phyloP scores from a whole-genome alignment of 2,113 vertebrate genomes.

The Phrynocephalus versicolor region DNA sequence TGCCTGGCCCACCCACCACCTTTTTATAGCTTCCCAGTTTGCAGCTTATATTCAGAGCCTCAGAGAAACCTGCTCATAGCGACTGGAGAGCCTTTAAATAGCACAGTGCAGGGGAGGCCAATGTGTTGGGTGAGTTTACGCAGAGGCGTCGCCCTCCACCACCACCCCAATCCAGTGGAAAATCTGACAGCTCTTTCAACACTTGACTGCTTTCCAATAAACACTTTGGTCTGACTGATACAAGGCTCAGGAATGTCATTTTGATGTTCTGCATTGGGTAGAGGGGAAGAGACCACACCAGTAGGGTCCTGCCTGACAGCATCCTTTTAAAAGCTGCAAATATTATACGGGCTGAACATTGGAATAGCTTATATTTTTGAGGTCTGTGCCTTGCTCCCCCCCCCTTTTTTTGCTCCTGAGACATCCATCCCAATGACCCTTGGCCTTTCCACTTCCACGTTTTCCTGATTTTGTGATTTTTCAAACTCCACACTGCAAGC shows the following conservation, averaged over 20 bases:
- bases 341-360: not conserved
- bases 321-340: not conserved
- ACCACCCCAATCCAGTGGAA: slow-evolving; percentile 57
- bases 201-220: slow-evolving; percentile 61
- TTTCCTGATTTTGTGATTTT: no score
- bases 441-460: no score
- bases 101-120: not conserved
- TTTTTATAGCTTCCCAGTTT: not conserved
- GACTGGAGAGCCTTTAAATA: slow-evolving; percentile 50
- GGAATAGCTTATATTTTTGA: not conserved
- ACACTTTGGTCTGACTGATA: slow-evolving; percentile 48
- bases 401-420: not conserved
- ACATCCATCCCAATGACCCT: no score
- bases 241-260: slow-evolving; percentile 17
- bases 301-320: not conserved
- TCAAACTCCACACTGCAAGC: no score
- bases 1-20: not conserved
- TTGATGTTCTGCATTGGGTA: slow-evolving; percentile 1
- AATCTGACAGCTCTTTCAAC: slow-evolving; percentile 66
- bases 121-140: slow-evolving; percentile 50
- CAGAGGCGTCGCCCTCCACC: slow-evolving; percentile 44
- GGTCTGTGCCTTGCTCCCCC: not conserved
- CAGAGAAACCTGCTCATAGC: not conserved
- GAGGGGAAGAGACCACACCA: slow-evolving; percentile 23
- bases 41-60: fast-evolving